A percentile compares a stretch with the other conserved stretches of the same genome.
phyloP scores from a whole-genome alignment of 2,888 invertebrate genomes.

The Cephus pulcher region DNA sequence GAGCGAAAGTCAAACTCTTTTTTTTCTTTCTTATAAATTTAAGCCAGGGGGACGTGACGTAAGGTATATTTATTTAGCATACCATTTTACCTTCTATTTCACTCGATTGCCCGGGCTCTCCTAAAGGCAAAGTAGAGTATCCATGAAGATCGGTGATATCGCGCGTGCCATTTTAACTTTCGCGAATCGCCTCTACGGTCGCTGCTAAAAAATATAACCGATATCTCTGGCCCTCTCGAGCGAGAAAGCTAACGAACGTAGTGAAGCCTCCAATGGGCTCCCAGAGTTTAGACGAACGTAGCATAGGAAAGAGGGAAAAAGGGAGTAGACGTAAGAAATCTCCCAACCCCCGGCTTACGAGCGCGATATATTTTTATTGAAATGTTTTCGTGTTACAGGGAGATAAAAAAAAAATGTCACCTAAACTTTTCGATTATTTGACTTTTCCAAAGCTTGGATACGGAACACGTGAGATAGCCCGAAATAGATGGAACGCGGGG shows the following conservation, averaged over 20 bases:
- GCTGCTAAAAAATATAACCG: background rate
- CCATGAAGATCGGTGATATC: background rate
- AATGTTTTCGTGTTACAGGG: background rate
- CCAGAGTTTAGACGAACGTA: background rate
- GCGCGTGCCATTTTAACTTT: background rate
- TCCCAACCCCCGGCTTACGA: background rate
- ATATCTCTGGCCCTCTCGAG: background rate
- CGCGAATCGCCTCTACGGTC: background rate
- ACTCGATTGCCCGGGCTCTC: background rate
- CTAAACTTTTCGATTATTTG: background rate
- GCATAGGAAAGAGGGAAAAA: background rate
- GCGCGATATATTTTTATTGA: background rate
- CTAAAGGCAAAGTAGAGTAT: background rate
- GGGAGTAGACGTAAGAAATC: background rate
- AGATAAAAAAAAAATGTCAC: background rate
- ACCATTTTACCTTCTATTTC: background rate
- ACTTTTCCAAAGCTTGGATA: background rate
- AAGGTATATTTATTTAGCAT: background rate
- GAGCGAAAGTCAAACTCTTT: slow-evolving; percentile 13
- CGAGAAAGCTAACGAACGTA: background rate
- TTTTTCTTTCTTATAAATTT: background rate
- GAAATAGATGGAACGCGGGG: background rate
- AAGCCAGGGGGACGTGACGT: background rate
- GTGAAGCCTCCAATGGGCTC: background rate
- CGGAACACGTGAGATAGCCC: background rate